These are phyloP conservation scores for Pseudeuparius sepicola DNA, from an alignment of 2,888 invertebrate genomes.

Conservation along the genomic window DNA sequence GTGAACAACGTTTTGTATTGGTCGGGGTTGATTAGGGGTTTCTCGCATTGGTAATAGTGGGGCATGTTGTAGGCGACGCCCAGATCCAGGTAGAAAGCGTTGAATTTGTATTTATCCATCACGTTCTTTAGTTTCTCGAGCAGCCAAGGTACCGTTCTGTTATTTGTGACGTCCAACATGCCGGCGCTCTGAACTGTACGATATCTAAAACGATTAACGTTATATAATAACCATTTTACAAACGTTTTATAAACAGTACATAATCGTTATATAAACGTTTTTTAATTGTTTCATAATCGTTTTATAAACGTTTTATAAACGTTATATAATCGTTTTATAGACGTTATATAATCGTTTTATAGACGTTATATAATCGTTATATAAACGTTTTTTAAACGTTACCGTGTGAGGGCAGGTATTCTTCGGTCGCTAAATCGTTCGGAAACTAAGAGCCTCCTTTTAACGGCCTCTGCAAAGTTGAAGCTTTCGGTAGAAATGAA, in stretches of 20 bases:
- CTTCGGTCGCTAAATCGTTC: conserved; percentile 68
- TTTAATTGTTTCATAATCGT: too few relatives aligned
- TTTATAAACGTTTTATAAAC: too few relatives aligned
- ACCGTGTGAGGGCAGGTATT: conserved; percentile 65
- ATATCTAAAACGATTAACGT: conserved; percentile 44
- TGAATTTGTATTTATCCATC: conserved; percentile 64
- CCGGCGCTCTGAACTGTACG: conserved; percentile 72
- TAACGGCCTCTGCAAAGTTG: conserved; percentile 72
- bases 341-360: not conserved
- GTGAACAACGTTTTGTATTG: conserved; percentile 68
- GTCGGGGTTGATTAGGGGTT: conserved; percentile 68
- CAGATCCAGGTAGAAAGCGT: conserved; percentile 75
- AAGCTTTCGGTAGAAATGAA: conserved; percentile 79
- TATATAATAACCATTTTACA: too few relatives aligned
- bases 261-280: too few relatives aligned
- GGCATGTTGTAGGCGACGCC: conserved; percentile 81
- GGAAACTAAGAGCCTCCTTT: conserved; percentile 63
- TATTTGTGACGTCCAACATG: conserved; percentile 79
- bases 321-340: too few relatives aligned
- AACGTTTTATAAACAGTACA: too few relatives aligned
- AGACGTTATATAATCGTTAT: not conserved
- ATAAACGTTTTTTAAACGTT: conserved; percentile 32
- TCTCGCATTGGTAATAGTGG: conserved; percentile 71
- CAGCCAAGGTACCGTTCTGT: conserved; percentile 69
- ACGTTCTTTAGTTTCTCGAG: conserved; percentile 60